Conservation (phyloP, 2,797 vertebrate genomes). For the Salmo trutta region DNA sequence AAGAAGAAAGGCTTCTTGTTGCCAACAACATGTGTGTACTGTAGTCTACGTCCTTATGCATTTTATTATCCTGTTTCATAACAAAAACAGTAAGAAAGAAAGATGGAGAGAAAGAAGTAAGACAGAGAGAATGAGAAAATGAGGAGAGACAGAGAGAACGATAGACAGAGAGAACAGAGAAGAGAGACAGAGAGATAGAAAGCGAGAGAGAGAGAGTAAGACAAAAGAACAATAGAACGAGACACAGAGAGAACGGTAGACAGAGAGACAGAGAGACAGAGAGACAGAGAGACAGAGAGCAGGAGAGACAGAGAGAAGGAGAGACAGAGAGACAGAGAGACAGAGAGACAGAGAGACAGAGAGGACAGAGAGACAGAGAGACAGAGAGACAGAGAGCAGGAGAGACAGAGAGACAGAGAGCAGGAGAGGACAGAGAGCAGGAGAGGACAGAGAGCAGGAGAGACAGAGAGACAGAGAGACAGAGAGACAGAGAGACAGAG, state of each 20-base stretch:
- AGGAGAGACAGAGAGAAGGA: background rate
- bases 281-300: background rate
- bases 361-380: background rate
- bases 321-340: background rate
- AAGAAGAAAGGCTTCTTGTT: background rate
- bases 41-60: background rate
- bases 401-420: background rate
- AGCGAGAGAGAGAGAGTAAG: background rate
- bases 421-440: background rate
- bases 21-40: background rate
- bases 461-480: background rate
- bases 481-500: background rate
- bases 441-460: too few relatives aligned
- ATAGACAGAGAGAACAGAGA: background rate
- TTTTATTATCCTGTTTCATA: background rate
- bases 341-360: background rate
- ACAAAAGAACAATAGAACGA: too few relatives aligned
- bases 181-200: background rate
- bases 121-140: too few relatives aligned
- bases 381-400: background rate
- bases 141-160: background rate
- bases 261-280: background rate
- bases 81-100: conserved; percentile 7
- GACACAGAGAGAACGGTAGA: background rate
- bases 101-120: background rate